Base-by-base conservation (phyloP, 1,140 invertebrate genomes). In the Pachypeltis micranthus region DNA sequence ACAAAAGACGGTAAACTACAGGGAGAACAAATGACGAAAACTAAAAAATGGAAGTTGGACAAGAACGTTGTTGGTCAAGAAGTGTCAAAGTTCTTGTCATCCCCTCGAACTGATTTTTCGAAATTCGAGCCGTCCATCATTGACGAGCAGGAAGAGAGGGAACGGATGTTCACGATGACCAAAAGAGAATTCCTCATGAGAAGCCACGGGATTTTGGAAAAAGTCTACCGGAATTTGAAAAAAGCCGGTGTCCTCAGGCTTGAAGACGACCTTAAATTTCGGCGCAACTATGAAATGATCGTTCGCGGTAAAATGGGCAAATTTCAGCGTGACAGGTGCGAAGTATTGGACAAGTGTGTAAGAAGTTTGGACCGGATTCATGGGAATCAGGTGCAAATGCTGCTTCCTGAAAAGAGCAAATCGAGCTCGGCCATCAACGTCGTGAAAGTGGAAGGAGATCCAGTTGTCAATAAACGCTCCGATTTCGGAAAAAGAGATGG, bases 131-230 rank as follows among this genome's bases (percentile, higher is more conserved):
- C 57, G n/a, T 14, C n/a, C 2, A 23, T 23, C 10, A 59, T 59
- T 23, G 24, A 59, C 57, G 57, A 59, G 24, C 12, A 12, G 1
- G 57, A 59, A 2, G 57, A 59, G 31, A 59, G 24, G 31, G 57
- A 59, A 31, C 28, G 57, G 28, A n/a, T 59, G 12, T 59, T 28
- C 16, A 19, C 26, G n/a, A 59, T 59, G 57, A 23, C 12, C 1
- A 59, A 59, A 31, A 59, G 57, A 23, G 57, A 59, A 23, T 59
- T 59, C 19, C 24, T 59, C 3, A 29, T 59, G 27, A 28, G 31
- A 28, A 29, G 57, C 57, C 57, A 59, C 29, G 57, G 57, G 10
- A n/a, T 59, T 4, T 19, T 59, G 16, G 57, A 59, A n/a, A 59
- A 59, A 4, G 28, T 59, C n/a, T 59, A 59, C 57, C n/a, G n/a